phyloP scores from a whole-genome alignment of 2,113 vertebrate species.

The Gasterosteus aculeatus region DNA sequence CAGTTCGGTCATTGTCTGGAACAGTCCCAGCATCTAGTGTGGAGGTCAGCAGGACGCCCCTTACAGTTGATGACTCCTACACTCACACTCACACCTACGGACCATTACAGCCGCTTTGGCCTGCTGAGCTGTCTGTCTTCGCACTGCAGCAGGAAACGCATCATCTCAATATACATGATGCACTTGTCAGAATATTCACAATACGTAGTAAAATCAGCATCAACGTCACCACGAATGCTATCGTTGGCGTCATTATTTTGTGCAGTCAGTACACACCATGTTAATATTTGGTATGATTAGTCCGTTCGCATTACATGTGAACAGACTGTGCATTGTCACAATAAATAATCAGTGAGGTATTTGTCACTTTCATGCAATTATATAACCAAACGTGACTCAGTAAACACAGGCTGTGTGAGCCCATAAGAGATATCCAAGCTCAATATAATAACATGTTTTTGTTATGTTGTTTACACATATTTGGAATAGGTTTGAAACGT shows the following conservation, averaged over 20 bases:
- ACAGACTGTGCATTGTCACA: background rate
- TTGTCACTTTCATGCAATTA: background rate
- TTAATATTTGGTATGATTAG: background rate
- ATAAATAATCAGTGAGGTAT: background rate
- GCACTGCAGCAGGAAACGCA: constrained; percentile 31
- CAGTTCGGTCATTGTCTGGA: background rate
- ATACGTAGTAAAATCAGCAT: background rate
- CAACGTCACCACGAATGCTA: background rate
- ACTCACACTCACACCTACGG: background rate
- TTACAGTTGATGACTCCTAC: constrained; percentile 15
- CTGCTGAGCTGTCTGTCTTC: constrained; percentile 23
- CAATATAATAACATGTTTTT: background rate
- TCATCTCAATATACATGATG: constrained; percentile 4
- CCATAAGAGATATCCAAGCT: background rate
- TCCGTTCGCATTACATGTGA: background rate
- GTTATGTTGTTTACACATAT: background rate
- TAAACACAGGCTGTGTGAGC: background rate
- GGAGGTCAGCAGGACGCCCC: constrained; percentile 51
- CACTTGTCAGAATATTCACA: background rate
- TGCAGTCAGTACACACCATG: background rate
- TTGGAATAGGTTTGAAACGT: background rate
- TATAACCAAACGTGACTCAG: background rate
- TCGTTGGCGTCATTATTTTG: background rate
- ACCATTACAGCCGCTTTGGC: background rate
- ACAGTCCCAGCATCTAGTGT: constrained; percentile 5